Evolutionary conservation across 2,113 vertebrate species (phyloP), one percentile per base, ranked within the genome.

Genomic region (Morphnarchus princeps): DNA sequence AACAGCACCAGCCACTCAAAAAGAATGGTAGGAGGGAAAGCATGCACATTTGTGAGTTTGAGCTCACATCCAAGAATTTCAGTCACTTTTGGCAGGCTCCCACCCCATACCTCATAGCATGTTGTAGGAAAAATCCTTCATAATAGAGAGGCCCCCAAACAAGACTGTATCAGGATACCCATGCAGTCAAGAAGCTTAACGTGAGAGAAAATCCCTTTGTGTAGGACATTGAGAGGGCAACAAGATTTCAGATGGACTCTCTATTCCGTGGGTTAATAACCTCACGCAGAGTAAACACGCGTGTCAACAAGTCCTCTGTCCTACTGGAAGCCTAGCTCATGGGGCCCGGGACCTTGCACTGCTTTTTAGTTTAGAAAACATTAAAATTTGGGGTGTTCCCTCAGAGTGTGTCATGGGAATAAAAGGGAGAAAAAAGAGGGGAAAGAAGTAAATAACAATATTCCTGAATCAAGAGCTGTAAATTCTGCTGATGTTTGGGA

Each of bases 141-240:
- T 47, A 57, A 50, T 3, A 69, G 26, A 55, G 66, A 83, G 47
- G 47, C 10, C 61, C 50, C 42, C 7, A 66, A 77, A 21, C 36
- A 77, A 77, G 65, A 34, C 14, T 11, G 4, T 31, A 12, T 61
- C 17, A 13, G 61, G n/a, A 61, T 55, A 59, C 34, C 19, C 62
- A 65, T 0, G 1, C 21, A 12, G 19, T 17, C 0, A 0, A 80
- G 36, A 86, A 52, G 42, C 34, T 66, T 65, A 25, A 50, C 34
- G 9, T 11, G 16, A 34, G 45, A 93, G 62, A 73, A 93, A 34
- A 73, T 38, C 17, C 22, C 16, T 70, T 70, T 77, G 40, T 73
- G 26, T 29, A 36, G 34, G 54, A 40, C 74, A 54, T 2, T 28
- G 43, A 55, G 74, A 76, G 22, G n/a, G n/a, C 63, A 70, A 6